Conservation (phyloP, 92 coral and sea anemone genomes). For the Palythoa grandiflora region DNA sequence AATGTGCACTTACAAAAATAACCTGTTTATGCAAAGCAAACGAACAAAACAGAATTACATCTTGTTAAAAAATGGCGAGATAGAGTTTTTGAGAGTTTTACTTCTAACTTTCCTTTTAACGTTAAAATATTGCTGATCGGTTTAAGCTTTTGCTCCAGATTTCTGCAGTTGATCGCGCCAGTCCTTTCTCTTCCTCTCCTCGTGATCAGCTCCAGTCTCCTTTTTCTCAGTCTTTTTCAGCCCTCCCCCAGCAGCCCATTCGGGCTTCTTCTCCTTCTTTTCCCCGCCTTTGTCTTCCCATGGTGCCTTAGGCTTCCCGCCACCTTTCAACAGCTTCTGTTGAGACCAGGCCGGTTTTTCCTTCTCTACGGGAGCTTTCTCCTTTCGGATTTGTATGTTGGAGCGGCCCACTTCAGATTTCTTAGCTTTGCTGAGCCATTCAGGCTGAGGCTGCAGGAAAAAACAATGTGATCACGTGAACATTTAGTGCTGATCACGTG, state of each 20-base stretch:
- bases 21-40: not conserved
- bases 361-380: conserved; percentile 24
- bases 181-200: conserved; percentile 40
- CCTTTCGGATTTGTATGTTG: conserved; percentile 17
- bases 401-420: conserved; percentile 33
- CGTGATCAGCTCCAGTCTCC: conserved; percentile 9
- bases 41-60: not conserved
- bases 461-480: conserved; percentile 1
- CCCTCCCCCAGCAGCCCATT: conserved; percentile 89
- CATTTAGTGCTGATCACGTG: not conserved
- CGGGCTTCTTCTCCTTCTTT: conserved; percentile 75
- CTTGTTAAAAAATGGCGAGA: not conserved
- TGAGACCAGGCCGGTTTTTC: conserved; percentile 44
- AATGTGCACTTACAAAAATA: conserved; percentile 11
- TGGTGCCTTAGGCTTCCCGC: conserved; percentile 32
- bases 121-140: not conserved
- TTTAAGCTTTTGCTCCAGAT: conserved; percentile 24
- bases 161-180: conserved; percentile 46
- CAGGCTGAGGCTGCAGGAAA: conserved; percentile 28
- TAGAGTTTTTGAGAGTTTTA: not conserved
- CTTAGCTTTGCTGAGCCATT: conserved; percentile 39
- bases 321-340: conserved; percentile 37
- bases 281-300: conserved; percentile 56
- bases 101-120: conserved; percentile 1
- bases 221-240: conserved; percentile 91